Evolutionary conservation across 2,888 invertebrate genomes (phyloP).

Genomic region (Scrobipalpa atriplicella): DNA sequence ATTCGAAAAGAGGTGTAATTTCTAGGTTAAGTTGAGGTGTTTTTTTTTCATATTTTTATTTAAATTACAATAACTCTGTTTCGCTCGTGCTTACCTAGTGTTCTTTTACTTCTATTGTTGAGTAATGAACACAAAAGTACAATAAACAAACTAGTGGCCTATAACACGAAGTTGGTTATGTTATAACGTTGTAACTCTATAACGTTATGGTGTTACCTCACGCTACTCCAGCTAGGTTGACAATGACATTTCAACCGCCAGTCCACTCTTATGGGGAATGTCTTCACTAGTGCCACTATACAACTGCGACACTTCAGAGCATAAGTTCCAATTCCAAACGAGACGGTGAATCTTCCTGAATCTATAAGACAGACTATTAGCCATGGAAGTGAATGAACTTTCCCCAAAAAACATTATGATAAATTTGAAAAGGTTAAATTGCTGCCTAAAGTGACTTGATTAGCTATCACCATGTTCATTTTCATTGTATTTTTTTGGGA

Average conservation of each 20-base stretch:
- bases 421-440: too few relatives aligned
- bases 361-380: too few relatives aligned
- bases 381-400: too few relatives aligned
- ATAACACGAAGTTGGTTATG: neutral
- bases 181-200: slow-evolving; percentile 16
- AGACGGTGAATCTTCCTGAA: too few relatives aligned
- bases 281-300: neutral
- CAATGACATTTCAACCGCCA: slow-evolving; percentile 26
- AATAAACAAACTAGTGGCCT: slow-evolving; percentile 17
- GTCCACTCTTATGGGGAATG: slow-evolving; percentile 5
- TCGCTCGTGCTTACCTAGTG: neutral
- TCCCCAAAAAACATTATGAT: too few relatives aligned
- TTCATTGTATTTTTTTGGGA: too few relatives aligned
- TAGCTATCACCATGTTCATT: too few relatives aligned
- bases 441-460: too few relatives aligned
- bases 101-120: neutral
- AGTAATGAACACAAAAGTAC: slow-evolving; percentile 9
- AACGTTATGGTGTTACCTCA: slow-evolving; percentile 23
- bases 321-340: too few relatives aligned
- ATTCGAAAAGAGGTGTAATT: too few relatives aligned
- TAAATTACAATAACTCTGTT: neutral
- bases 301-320: too few relatives aligned
- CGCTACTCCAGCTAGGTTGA: slow-evolving; percentile 25
- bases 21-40: too few relatives aligned
- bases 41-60: neutral